Conservation (phyloP, 2,797 vertebrate species). For the Phoeniculus purpureus region DNA sequence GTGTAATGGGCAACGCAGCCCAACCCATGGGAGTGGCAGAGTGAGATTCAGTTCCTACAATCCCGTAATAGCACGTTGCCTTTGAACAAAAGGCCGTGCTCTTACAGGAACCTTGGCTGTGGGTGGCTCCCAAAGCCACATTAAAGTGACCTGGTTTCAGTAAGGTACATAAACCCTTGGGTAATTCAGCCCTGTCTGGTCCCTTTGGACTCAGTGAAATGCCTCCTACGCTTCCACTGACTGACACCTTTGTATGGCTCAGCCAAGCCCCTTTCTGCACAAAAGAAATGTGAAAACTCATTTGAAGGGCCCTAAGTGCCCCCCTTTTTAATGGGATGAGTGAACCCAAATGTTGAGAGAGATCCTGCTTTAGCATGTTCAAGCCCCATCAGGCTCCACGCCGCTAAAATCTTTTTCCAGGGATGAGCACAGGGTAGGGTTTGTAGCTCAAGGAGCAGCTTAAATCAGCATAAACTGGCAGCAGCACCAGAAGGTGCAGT, state of each 20-base stretch:
- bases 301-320: constrained; percentile 6
- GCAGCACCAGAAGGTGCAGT: not conserved
- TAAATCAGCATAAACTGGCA: not conserved
- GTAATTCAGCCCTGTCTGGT: constrained; percentile 18
- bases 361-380: not conserved
- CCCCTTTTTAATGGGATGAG: not conserved
- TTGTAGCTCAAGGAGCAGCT: not conserved
- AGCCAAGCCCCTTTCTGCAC: not conserved
- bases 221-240: constrained; percentile 45
- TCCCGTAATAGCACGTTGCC: constrained; percentile 36
- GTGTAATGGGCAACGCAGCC: constrained; percentile 11
- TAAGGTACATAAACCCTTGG: not conserved
- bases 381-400: not conserved
- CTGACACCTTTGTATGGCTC: constrained; percentile 30
- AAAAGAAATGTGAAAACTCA: constrained; percentile 25
- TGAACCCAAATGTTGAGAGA: not conserved
- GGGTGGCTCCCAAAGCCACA: constrained; percentile 44
- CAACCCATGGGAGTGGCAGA: constrained; percentile 44
- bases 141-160: constrained; percentile 66
- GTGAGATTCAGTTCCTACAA: constrained; percentile 54
- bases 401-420: not conserved
- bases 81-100: constrained; percentile 14
- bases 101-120: constrained; percentile 21
- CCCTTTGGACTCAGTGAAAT: constrained; percentile 7
- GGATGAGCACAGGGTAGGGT: not conserved